Conservation (phyloP, 2,113 vertebrate species). For the Alectura lathami region DNA sequence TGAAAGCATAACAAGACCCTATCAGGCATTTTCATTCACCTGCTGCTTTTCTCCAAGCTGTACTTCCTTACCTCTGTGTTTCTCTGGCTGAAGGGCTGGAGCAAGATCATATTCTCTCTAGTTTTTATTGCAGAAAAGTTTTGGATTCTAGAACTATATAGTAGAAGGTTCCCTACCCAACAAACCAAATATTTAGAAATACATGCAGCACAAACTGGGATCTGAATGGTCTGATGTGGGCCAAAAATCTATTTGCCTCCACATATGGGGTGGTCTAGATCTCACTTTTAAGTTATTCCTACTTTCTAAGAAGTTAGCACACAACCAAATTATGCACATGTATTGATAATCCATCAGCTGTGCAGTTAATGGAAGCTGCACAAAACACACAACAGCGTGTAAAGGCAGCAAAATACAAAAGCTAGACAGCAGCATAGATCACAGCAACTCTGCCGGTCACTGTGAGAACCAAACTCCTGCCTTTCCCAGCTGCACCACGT, state of each 20-base stretch:
- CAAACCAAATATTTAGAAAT: not conserved
- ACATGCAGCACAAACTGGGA: not conserved
- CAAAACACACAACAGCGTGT: not conserved
- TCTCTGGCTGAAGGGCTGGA: not conserved
- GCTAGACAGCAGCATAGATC: not conserved
- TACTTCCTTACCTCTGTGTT: not conserved
- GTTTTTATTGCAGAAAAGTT: not conserved
- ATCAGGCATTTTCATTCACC: not conserved
- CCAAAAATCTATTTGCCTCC: not conserved
- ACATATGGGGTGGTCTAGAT: not conserved
- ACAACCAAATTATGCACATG: not conserved
- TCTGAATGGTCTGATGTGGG: fast-evolving
- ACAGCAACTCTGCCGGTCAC: not conserved
- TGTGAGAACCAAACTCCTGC: not conserved
- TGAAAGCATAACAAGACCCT: not conserved
- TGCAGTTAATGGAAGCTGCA: not conserved
- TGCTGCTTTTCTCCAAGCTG: not conserved
- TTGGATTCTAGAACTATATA: not conserved
- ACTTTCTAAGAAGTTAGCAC: not conserved
- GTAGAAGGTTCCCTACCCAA: not conserved
- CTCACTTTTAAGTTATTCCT: not conserved
- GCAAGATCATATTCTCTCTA: not conserved
- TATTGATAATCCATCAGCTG: not conserved
- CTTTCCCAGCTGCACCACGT: not conserved
- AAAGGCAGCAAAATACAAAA: not conserved